Evolutionary conservation across 2,113 vertebrate genomes (phyloP), one percentile per base, ranked within the genome.

Genomic region (Megaptera novaeangliae): DNA sequence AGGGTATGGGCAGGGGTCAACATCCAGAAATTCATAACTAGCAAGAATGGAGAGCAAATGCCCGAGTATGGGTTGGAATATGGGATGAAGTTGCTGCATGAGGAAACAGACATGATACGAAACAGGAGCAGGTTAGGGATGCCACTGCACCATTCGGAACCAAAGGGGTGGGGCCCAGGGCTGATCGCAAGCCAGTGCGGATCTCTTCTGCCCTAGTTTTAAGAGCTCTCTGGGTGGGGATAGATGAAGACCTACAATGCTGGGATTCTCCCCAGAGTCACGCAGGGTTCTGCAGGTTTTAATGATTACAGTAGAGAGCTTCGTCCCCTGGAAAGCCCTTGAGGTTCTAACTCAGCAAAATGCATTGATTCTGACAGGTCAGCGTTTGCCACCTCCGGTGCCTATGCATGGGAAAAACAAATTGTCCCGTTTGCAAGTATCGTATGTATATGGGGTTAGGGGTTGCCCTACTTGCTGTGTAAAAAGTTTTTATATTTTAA

Each of bases 281-380:
- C 25, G 31, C 63, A 93, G 82, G 68, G 68, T 66, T 95, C 95
- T 85, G 61, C 55, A 81, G 88, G 61, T 89, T 97, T 96, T 87
- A 97, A 95, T 74, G 82, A 96, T 93, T 91, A 91, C 46, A 59
- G 85, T 92, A 55, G 85, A 95, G 78, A 95, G 88, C 81, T 86
- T 82, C 57, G 52, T 78, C 66, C 61, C 85, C 82, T 49, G 41
- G 72, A 97, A 94, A 97, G 81, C 78, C 82, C 88, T 91, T 86
- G 74, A 2, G 2, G 89, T 97, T 87, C 88, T 91, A 93, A 91
- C 17, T 91, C 89, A 97, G 95, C 72, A 94, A 93, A 95, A 97
- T 55, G 39, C 71, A 96, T 81, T n/a, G 61, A 83, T 94, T 95
- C 49, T 89, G 95, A 97, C 82, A 96, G 77, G 61, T 95, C 89